These are phyloP conservation scores for Apamea sordens DNA, from an alignment of 2,888 invertebrate genomes.

Conservation along the genomic window DNA sequence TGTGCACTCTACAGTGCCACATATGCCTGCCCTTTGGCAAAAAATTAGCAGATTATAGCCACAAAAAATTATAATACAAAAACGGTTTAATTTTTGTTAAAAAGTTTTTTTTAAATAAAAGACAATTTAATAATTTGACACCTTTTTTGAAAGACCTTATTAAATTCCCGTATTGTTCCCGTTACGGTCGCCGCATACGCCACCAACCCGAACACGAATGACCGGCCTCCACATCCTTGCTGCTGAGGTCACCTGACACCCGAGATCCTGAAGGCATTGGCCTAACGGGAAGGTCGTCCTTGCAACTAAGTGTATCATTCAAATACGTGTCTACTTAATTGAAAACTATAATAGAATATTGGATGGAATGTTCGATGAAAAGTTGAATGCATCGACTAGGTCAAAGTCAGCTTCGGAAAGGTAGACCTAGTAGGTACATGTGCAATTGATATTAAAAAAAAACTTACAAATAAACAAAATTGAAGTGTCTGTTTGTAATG, in stretches of 20 bases:
- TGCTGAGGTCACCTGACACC: conserved; percentile 73
- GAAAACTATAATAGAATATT: background rate
- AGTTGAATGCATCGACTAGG: background rate
- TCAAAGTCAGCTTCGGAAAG: background rate
- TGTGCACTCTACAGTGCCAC: no score
- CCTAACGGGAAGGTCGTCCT: conserved; percentile 68
- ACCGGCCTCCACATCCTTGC: conserved; percentile 70
- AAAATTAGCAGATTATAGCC: no score
- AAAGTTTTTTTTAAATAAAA: conserved; percentile 4
- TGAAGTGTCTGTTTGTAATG: background rate
- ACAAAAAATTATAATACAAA: no score
- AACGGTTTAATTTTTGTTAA: no score
- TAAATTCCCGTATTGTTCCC: conserved; percentile 61
- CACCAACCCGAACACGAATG: conserved; percentile 67
- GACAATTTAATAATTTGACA: conserved; percentile 50
- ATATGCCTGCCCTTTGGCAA: no score
- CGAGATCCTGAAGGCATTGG: conserved; percentile 77
- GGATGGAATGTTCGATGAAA: background rate
- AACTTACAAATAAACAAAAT: background rate
- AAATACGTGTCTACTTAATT: conserved; percentile 1
- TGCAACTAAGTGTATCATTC: conserved; percentile 13
- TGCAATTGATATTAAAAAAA: background rate
- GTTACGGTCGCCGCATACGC: conserved; percentile 63
- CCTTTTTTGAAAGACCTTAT: conserved; percentile 54
- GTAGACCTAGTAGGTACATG: background rate